Evolutionary conservation across 2,888 invertebrate species (phyloP).

Genomic region (Platycnemis pennipes): DNA sequence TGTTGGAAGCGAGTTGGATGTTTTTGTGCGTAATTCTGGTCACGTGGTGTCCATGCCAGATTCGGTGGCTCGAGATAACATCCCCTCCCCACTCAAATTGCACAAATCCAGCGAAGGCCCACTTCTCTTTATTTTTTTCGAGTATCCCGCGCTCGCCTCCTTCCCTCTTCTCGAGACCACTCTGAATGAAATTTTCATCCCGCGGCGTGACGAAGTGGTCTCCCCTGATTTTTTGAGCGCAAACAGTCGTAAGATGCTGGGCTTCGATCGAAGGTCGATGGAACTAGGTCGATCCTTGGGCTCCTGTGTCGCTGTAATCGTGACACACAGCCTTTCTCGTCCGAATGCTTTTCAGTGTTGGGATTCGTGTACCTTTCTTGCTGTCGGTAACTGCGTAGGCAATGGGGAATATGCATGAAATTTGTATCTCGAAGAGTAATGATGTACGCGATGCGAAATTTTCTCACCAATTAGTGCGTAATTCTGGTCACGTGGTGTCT

Average conservation of each 20-base stretch:
- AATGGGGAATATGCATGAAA: too few species aligned
- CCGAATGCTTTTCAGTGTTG: background rate
- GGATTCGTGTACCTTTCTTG: too few species aligned
- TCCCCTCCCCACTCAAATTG: background rate
- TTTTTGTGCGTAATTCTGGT: background rate
- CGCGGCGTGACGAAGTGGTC: slow-evolving; percentile 31
- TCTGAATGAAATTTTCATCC: background rate
- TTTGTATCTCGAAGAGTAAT: too few species aligned
- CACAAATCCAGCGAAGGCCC: background rate
- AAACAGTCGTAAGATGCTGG: background rate
- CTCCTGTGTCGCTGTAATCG: background rate
- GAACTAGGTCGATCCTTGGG: background rate
- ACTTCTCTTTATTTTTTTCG: background rate
- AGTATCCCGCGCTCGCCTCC: background rate
- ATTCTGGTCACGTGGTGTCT: too few species aligned
- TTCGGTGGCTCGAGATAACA: background rate
- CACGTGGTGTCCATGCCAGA: background rate
- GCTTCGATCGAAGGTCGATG: background rate
- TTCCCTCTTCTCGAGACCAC: background rate
- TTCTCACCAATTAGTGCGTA: too few species aligned
- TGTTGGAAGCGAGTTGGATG: background rate
- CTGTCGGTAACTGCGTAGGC: too few species aligned
- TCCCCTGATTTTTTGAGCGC: background rate
- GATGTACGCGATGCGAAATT: too few species aligned
- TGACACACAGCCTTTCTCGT: background rate